Percentiles rank a stretch among this genome's conserved stretches.
Evolutionary conservation across 2,888 invertebrate species (phyloP).

Genomic region (Mesorhabditis sp.): DNA sequence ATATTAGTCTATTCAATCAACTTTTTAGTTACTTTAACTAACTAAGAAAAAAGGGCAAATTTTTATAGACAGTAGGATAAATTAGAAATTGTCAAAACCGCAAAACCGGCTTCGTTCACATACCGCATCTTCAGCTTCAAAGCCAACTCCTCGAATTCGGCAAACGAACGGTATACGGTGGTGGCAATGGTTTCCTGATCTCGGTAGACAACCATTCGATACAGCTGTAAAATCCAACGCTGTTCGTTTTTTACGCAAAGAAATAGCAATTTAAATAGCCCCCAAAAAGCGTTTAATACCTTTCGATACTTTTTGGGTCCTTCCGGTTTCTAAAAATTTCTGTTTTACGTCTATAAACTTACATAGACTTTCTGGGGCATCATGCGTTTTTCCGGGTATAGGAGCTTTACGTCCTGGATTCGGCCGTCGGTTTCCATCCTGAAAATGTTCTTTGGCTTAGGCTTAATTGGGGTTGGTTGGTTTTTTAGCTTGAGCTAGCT

Average conservation of each 20-base stretch:
- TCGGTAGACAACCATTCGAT: conserved; percentile 42
- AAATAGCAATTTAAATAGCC: conserved; percentile 5
- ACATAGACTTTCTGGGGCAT: conserved; percentile 97
- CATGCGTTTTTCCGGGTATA: conserved; percentile 87
- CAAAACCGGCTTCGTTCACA: no score
- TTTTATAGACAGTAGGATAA: no score
- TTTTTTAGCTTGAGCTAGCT: no score
- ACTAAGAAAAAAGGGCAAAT: no score
- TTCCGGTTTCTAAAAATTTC: neutral
- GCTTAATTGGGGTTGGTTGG: no score
- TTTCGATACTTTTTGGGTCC: neutral
- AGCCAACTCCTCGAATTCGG: conserved; percentile 92
- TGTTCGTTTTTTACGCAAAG: neutral
- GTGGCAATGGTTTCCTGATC: conserved; percentile 62
- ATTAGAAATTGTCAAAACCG: no score
- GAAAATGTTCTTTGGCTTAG: conserved; percentile 13
- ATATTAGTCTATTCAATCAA: no score
- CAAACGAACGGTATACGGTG: conserved; percentile 86
- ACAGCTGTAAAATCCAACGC: conserved; percentile 41
- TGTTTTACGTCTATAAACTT: conserved; percentile 37
- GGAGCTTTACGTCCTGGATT: conserved; percentile 77
- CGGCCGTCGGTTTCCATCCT: conserved; percentile 74
- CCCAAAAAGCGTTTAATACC: neutral
- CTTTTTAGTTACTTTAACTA: no score
- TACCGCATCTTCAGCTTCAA: conserved; percentile 70